Conservation (phyloP, 2,888 invertebrate genomes). For the Orthosia incerta region DNA sequence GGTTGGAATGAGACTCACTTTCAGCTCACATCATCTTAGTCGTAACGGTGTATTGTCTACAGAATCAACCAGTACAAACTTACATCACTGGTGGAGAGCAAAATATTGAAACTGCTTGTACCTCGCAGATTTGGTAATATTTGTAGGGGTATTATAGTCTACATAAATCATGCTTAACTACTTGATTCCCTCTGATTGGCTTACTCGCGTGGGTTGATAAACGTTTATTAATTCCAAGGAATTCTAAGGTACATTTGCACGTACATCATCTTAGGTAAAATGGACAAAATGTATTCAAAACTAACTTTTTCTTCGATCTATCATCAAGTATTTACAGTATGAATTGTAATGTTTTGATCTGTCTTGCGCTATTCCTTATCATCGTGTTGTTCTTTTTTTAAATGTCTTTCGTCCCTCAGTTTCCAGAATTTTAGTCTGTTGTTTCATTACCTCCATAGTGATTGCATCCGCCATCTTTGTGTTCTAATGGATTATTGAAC, state of each 20-base stretch:
- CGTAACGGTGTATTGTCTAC: too few species aligned
- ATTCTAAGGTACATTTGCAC: slow-evolving; percentile 1
- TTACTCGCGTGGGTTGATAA: slow-evolving; percentile 31
- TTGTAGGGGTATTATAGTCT: not conserved
- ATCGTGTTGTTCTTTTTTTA: not conserved
- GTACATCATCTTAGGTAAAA: slow-evolving; percentile 9
- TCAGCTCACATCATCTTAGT: too few species aligned
- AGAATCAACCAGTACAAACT: not conserved
- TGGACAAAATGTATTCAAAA: not conserved
- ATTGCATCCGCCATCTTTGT: not conserved
- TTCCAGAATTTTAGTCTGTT: not conserved
- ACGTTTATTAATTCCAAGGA: slow-evolving; percentile 16
- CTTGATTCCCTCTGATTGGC: slow-evolving; percentile 31
- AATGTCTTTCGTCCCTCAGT: not conserved
- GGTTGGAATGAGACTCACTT: too few species aligned
- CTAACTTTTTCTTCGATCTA: not conserved
- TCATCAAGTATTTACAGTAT: not conserved
- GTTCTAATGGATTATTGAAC: too few species aligned
- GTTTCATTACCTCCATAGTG: too few species aligned
- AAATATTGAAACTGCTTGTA: slow-evolving; percentile 12
- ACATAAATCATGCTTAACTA: slow-evolving; percentile 36
- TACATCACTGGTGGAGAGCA: not conserved
- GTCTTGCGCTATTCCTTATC: not conserved
- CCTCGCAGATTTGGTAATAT: slow-evolving; percentile 21
- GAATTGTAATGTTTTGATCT: not conserved